These are phyloP conservation scores for Stichopus horrens DNA, from an alignment of 53 echinoderm and acorn worm genomes.

Conservation along the genomic window DNA sequence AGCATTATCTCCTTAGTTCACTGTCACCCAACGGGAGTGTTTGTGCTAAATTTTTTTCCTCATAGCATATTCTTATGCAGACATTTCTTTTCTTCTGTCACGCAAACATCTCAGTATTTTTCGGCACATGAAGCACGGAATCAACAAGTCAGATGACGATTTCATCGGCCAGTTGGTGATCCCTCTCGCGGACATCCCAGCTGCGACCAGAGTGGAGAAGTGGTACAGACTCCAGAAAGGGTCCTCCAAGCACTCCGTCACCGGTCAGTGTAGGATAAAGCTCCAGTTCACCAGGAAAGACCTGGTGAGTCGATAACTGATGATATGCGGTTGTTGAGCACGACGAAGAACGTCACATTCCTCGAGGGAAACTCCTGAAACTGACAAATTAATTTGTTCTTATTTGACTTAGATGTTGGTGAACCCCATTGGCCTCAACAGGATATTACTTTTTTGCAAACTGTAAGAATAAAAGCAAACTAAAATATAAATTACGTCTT, in stretches of 20 bases:
- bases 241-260: conserved; percentile 44
- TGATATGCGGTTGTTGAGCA: no score
- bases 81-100: no score
- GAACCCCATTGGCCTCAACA: no score
- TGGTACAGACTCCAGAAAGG: conserved; percentile 85
- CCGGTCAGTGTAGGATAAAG: conserved; percentile 75
- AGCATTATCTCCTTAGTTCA: no score
- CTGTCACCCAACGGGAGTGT: no score
- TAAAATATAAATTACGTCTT: no score
- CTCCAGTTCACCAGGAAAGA: conserved; percentile 81
- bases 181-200: conserved; percentile 76
- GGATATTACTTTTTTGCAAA: no score
- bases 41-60: no score
- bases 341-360: no score
- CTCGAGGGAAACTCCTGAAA: background rate
- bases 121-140: conserved; percentile 93
- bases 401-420: background rate
- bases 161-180: conserved; percentile 85
- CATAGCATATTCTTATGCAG: no score
- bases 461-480: no score
- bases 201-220: conserved; percentile 63
- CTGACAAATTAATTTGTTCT: background rate
- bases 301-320: conserved; percentile 43
- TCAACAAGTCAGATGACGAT: conserved; percentile 87
- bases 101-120: conserved; percentile 62